Evolutionary conservation across 2,888 invertebrate species (phyloP), one percentile per base, ranked within the genome.

Genomic region (Cataglyphis altisquamis): DNA sequence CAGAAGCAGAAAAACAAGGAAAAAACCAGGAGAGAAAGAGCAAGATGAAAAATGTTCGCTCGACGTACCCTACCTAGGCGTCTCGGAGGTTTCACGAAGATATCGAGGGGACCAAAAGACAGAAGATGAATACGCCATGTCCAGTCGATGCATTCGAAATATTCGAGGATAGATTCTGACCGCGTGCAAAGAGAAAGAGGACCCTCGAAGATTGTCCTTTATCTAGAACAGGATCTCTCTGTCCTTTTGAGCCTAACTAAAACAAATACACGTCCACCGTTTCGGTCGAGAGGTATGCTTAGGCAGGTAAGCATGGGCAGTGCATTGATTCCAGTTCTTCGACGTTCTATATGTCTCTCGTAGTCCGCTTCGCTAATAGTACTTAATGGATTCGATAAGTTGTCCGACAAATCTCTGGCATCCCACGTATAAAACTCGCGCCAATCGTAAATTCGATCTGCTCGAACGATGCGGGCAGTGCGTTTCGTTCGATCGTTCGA

Each of bases 341-440:
- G 36, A 29, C 36, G 10, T 60, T 60, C 39, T 74, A 68, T 21
- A 29, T 21, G 39, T 68, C 32, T 66, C 68, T 39, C 25, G 12
- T 39, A 52, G 45, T 68, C 62, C 84, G 57, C 70, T 82, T 86
- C 55, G 88, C 90, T 92, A 92, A 93, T 93, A 92, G 92, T 88
- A 86, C 84, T 90, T 92, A 92, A 92, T 92, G 93, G 92, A 91
- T 91, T 92, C 93, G 92, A 92, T 92, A 92, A 92, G 90, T 92
- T 88, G 91, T 89, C 89, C 86, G 88, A 92, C 91, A 91, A 92
- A 92, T 91, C 89, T 89, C 86, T 74, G 90, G 84, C 86, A 88
- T 89, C 82, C 83, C 63, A 64, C 32, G 68, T 77, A 87, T 88
- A 87, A 83, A 88, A 89, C 78, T 83, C 64, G 80, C 72, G 84